These are phyloP conservation scores for Lepidostoma basale DNA, from an alignment of 1,140 invertebrate species.

Conservation along the genomic window DNA sequence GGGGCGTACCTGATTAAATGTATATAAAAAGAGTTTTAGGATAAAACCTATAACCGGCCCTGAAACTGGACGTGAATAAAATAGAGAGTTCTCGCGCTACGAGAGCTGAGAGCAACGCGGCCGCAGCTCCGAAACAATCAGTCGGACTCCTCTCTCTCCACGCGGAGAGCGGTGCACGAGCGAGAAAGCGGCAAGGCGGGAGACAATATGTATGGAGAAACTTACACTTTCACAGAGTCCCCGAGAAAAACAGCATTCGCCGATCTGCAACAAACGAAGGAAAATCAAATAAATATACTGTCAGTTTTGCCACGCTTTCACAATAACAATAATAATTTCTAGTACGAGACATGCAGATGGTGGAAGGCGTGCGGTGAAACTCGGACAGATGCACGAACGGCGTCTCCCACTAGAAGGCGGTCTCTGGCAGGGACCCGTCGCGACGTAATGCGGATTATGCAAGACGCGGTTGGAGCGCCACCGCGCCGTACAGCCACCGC, in stretches of 20 bases:
- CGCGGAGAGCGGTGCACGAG: neutral
- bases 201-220: slow-evolving; percentile 35
- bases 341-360: slow-evolving; percentile 39
- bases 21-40: too few species aligned
- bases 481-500: too few species aligned
- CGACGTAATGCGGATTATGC: neutral
- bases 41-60: too few species aligned
- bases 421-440: neutral
- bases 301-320: slow-evolving; percentile 33
- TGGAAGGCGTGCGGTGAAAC: slow-evolving; percentile 35
- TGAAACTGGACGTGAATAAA: slow-evolving; percentile 16
- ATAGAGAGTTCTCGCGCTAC: slow-evolving; percentile 7
- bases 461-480: neutral
- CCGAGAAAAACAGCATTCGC: slow-evolving; percentile 42
- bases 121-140: neutral
- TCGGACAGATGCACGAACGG: slow-evolving; percentile 23
- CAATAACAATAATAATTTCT: slow-evolving; percentile 43
- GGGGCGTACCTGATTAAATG: too few species aligned
- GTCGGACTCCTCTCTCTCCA: neutral
- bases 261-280: slow-evolving; percentile 43
- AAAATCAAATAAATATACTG: slow-evolving; percentile 41
- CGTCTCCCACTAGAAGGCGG: neutral
- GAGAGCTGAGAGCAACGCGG: neutral
- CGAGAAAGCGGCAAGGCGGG: neutral
- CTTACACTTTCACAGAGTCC: slow-evolving; percentile 42